Percentiles rank a stretch among this genome's conserved stretches.
Conservation (phyloP, 2,888 invertebrate genomes). For the Limulus polyphemus region DNA sequence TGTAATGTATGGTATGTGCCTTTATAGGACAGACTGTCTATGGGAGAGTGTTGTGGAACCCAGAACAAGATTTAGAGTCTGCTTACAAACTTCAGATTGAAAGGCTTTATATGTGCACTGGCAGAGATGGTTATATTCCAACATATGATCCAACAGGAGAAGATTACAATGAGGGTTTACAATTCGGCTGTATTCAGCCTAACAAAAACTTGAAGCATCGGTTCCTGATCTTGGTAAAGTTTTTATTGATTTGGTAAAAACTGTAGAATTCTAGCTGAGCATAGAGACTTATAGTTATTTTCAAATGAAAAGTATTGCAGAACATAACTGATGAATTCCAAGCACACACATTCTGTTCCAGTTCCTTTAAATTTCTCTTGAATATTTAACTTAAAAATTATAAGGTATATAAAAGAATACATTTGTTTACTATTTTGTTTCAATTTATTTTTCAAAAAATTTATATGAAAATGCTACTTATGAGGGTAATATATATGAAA, state of each 20-base stretch:
- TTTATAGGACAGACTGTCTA: conserved; percentile 31
- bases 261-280: no score
- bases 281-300: no score
- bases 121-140: conserved; percentile 36
- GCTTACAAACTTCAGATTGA: conserved; percentile 36
- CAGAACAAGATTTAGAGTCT: conserved; percentile 35
- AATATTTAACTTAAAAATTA: no score
- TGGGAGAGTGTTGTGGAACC: conserved; percentile 39
- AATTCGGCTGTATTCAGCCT: conserved; percentile 38
- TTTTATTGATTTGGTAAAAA: neutral
- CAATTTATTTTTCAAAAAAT: no score
- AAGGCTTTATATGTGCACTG: conserved; percentile 38
- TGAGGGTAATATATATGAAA: no score
- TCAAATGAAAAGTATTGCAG: no score
- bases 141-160: conserved; percentile 38
- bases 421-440: no score
- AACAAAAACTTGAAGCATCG: conserved; percentile 34
- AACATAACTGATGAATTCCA: no score
- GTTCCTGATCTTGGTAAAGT: conserved; percentile 37
- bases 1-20: neutral
- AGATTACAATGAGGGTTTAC: conserved; percentile 35
- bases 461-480: no score
- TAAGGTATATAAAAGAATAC: no score
- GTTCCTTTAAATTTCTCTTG: no score
- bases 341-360: no score